phyloP scores from a whole-genome alignment of 2,113 vertebrate genomes.

The Capreolus pygargus region DNA sequence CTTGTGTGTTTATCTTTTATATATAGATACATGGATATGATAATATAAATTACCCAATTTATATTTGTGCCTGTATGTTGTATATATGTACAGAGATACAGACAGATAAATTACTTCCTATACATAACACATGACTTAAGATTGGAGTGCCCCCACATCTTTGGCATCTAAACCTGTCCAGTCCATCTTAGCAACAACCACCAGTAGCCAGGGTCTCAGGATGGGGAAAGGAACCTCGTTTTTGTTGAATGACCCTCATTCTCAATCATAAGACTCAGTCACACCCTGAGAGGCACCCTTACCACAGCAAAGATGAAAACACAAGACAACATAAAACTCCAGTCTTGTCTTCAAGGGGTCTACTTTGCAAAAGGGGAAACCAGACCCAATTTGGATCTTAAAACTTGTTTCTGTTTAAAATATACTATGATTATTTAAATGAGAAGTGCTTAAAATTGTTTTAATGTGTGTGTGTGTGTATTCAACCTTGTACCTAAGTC shows the following conservation, averaged over 20 bases:
- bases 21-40: too few relatives aligned
- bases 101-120: rapidly evolving
- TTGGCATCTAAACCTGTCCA: rapidly evolving
- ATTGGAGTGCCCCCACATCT: rapidly evolving
- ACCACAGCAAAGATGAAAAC: rapidly evolving
- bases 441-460: neutral
- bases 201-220: rapidly evolving
- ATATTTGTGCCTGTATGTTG: neutral
- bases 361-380: neutral
- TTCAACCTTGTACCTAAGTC: neutral
- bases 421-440: neutral
- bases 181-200: rapidly evolving
- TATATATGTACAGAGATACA: too few relatives aligned
- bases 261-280: rapidly evolving
- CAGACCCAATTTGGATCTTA: neutral
- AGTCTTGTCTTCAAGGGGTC: neutral
- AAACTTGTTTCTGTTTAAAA: neutral
- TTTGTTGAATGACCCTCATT: rapidly evolving
- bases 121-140: rapidly evolving
- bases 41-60: too few relatives aligned
- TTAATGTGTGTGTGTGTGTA: neutral
- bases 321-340: rapidly evolving
- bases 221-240: rapidly evolving
- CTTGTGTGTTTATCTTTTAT: neutral
- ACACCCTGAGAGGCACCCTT: rapidly evolving